phyloP scores from a whole-genome alignment of 2,797 vertebrate genomes.

The Prionace glauca region DNA sequence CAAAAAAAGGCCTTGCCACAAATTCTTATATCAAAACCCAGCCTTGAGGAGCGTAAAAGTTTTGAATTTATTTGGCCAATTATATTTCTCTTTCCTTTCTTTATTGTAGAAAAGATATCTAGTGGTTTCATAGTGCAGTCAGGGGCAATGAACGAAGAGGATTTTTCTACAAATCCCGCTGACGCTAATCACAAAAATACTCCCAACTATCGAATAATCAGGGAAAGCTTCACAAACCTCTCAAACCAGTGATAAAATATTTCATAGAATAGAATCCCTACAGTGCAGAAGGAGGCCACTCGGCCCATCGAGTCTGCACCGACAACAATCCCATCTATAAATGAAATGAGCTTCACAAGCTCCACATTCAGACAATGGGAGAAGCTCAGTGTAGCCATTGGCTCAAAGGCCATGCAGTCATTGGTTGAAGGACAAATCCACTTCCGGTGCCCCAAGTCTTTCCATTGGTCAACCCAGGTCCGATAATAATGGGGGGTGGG shows the following conservation, averaged over 20 bases:
- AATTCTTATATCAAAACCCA: not conserved
- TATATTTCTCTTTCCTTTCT: not conserved
- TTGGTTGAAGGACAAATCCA: no score
- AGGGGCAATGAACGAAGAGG: not conserved
- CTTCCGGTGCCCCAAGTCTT: no score
- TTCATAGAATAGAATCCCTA: not conserved
- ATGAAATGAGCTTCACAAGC: no score
- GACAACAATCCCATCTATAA: no score
- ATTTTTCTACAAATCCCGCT: not conserved
- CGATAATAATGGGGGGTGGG: no score
- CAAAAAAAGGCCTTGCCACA: not conserved
- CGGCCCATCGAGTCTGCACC: no score
- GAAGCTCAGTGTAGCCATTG: no score
- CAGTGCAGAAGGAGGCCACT: no score
- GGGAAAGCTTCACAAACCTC: not conserved
- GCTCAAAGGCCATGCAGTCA: no score
- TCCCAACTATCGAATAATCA: not conserved
- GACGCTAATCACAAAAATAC: not conserved
- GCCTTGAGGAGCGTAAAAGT: not conserved
- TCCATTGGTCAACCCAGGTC: no score
- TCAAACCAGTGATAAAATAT: not conserved
- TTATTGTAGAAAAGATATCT: not conserved
- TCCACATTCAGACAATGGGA: no score
- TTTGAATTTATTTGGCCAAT: not conserved
- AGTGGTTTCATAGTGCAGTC: not conserved